Evolutionary conservation across 2,888 invertebrate genomes (phyloP).

Genomic region (Diaphora mendica): DNA sequence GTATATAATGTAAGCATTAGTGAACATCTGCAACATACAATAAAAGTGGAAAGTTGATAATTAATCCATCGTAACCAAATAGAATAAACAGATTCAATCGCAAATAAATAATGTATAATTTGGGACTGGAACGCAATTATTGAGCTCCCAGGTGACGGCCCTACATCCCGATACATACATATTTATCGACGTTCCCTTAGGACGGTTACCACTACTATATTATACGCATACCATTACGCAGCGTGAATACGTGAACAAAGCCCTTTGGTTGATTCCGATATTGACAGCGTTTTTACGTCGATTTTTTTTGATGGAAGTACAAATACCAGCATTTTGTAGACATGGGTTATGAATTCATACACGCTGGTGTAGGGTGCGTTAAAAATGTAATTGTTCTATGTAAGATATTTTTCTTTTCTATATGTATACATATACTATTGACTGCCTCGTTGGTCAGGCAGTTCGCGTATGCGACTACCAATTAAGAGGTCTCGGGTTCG

Average conservation of each 20-base stretch:
- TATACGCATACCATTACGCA: constrained; percentile 56
- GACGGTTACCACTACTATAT: constrained; percentile 53
- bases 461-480: too few species aligned
- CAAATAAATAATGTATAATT: constrained; percentile 65
- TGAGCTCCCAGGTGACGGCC: constrained; percentile 65
- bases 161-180: constrained; percentile 23
- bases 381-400: not conserved
- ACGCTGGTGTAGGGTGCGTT: not conserved
- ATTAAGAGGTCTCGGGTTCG: too few species aligned
- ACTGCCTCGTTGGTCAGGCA: too few species aligned
- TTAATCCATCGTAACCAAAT: not conserved
- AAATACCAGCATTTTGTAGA: constrained; percentile 32
- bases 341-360: constrained; percentile 20
- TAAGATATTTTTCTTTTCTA: not conserved
- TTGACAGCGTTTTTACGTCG: constrained; percentile 48
- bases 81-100: constrained; percentile 36
- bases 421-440: too few species aligned
- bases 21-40: not conserved
- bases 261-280: constrained; percentile 51
- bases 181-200: constrained; percentile 61
- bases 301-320: constrained; percentile 37
- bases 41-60: not conserved
- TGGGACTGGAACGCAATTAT: constrained; percentile 66
- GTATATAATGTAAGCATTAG: not conserved
- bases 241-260: constrained; percentile 61